Base-by-base conservation (phyloP, 2,888 invertebrate species). In the Drosophila nigricruria region DNA sequence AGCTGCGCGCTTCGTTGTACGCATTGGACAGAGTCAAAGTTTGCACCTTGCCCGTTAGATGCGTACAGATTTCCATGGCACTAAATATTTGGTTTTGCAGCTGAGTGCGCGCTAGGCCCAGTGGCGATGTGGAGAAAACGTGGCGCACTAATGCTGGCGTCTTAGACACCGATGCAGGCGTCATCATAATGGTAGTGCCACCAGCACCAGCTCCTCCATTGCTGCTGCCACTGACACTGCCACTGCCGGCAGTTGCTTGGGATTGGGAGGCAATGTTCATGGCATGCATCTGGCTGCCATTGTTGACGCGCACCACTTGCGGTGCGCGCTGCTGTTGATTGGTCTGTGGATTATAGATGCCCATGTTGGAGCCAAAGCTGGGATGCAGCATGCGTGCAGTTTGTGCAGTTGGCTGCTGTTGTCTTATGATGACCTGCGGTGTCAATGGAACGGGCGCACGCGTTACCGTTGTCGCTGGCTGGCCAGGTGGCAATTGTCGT, bases 11-110 rank as follows among this genome's bases (percentile, higher is more conserved):
- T 56, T 91, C 90, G 72, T 92, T 93, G 64, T 93, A 93, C 0
- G 93, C 92, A 82, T 93, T 93, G 43, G 93, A 92, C 72, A 92
- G 92, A 18, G 93, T 93, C 3, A 93, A 77, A 0, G 93, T 93
- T 56, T 92, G 91, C 27, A 93, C 88, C 63, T 93, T 93, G 10
- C 91, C 91, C 16, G 91, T 92, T 6, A 93, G 86, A 81, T 93
- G 93, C 16, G 92, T 92, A 61, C 93, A 93, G 58, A 93, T 92
- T 53, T 93, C 93, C 91, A 92, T 91, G 20, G 92, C 91, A 73
- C 79, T 91, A 42, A 92, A 92, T 14, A 93, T 90, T 69, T 93
- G 92, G 59, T 91, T 91, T 68, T 93, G 93, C 62, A 93, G 77
- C 38, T 91, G 92, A 0, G 84, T 73, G 1, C 92, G 90, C 4